Evolutionary conservation across 2,888 invertebrate species (phyloP).

Genomic region (Proisotoma minuta): DNA sequence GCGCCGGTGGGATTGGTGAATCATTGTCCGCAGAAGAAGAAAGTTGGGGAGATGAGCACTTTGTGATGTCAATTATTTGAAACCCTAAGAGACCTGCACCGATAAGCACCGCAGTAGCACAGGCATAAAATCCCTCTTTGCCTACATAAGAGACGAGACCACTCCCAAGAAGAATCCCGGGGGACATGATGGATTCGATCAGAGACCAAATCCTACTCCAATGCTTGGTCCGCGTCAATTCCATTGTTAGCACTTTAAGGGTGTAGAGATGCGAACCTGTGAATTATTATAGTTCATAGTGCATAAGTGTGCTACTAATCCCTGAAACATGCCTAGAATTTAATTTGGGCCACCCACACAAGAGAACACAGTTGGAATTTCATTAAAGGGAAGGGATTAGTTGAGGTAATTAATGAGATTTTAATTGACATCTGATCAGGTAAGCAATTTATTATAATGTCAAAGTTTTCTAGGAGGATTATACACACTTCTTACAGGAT

Average conservation of each 20-base stretch:
- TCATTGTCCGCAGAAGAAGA: conserved; percentile 40
- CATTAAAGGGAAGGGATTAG: not conserved
- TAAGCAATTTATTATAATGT: conserved; percentile 6
- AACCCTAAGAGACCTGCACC: conserved; percentile 45
- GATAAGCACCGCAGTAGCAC: conserved; percentile 44
- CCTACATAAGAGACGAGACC: conserved; percentile 42
- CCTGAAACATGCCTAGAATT: no score
- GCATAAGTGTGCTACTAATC: no score
- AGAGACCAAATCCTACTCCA: conserved; percentile 45
- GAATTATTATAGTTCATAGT: no score
- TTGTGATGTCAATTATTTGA: conserved; percentile 42
- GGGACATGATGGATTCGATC: conserved; percentile 42
- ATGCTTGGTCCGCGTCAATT: conserved; percentile 44
- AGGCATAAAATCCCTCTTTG: conserved; percentile 45
- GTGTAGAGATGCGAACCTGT: conserved; percentile 46
- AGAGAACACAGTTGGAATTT: no score
- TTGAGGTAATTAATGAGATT: conserved; percentile 8
- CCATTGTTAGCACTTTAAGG: conserved; percentile 45
- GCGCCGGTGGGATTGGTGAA: conserved; percentile 42
- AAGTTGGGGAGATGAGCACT: conserved; percentile 45
- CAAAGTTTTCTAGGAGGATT: no score
- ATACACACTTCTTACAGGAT: no score
- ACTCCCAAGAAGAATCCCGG: conserved; percentile 40
- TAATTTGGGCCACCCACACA: no score
- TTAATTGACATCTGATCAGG: conserved; percentile 13